Base-by-base conservation (phyloP, 2,113 vertebrate species). In the Cynoglossus semilaevis region DNA sequence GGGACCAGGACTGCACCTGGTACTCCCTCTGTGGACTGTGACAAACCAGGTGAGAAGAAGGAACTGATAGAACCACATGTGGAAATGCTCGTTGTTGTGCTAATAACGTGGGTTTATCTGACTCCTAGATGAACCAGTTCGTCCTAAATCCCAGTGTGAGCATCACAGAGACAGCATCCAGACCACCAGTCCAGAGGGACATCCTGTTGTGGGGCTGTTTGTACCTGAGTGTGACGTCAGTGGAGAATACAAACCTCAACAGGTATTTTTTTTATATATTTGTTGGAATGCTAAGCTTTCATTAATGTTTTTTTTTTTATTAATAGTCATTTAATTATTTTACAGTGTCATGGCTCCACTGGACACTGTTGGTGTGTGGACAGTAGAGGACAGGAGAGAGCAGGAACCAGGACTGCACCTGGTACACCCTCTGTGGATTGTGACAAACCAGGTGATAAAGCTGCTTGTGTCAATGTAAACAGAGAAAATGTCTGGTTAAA, bases 281-380 rank as follows among this genome's bases (percentile, higher is more conserved):
- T 40, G 22, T 29, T 2, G 22, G 6, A 6, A 29, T 29, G 22
- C 22, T 29, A 4, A 6, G 22, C n/a, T 29, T 29, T 29, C 22
- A 29, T 29, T 29, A 29, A 29, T 13, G 38, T 41, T 41, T 2
- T 41, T 8, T 41, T 13, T 13, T 40, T 40, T 40, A 14, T 1
- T 13, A 4, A 41, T 41, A 41, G n/a, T n/a, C 12, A 41, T 13
- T 13, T 41, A 13, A 10, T 41, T 41, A 11, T 41, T 41, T 6
- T 11, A 1, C 15, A 95, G 88, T 95, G 94, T 65, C 92, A 94
- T 0, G 5, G 87, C 16, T 89, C 90, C 54, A 91, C 87, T 0
- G 93, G 93, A 50, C 64, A 94, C 50, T 95, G 94, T 69, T 96
- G 94, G 93, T 96, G 94, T 0, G 93, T 97, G 76, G 89, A 93